phyloP scores from a whole-genome alignment of 1,140 invertebrate species.

The Glossosoma conforme region DNA sequence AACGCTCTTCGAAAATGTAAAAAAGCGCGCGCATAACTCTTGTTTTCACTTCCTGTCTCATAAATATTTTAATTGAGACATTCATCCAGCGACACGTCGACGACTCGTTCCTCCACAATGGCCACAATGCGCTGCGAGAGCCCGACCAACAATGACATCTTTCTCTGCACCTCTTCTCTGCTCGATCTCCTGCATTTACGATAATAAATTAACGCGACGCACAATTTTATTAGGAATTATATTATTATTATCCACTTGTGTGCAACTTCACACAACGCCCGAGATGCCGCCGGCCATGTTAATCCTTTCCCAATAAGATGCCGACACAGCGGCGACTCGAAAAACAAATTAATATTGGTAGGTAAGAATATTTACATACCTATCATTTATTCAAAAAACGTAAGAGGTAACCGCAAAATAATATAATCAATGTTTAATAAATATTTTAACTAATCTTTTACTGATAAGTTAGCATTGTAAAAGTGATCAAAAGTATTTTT shows the following conservation, averaged over 20 bases:
- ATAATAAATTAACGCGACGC: constrained; percentile 10
- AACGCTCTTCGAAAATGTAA: no score
- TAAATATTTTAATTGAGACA: constrained; percentile 26
- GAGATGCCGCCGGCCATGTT: constrained; percentile 6
- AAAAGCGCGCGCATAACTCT: constrained; percentile 13
- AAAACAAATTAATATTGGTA: no score
- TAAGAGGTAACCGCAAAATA: no score
- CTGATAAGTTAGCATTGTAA: no score
- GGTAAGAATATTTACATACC: no score
- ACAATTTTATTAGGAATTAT: constrained; percentile 24
- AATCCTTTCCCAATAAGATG: constrained; percentile 19
- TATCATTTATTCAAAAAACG: no score
- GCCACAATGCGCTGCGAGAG: background rate
- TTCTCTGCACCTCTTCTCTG: no score
- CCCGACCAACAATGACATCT: no score
- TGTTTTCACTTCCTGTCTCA: constrained; percentile 23
- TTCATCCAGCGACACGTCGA: constrained; percentile 3
- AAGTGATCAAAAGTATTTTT: no score
- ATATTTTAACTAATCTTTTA: no score
- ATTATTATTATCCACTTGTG: constrained; percentile 4
- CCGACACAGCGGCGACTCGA: no score
- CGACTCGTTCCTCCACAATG: background rate
- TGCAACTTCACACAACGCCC: constrained; percentile 1
- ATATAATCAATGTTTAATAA: no score
- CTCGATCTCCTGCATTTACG: constrained; percentile 1